phyloP scores from a whole-genome alignment of 1,140 invertebrate genomes.

The Paraescarpia echinospica region DNA sequence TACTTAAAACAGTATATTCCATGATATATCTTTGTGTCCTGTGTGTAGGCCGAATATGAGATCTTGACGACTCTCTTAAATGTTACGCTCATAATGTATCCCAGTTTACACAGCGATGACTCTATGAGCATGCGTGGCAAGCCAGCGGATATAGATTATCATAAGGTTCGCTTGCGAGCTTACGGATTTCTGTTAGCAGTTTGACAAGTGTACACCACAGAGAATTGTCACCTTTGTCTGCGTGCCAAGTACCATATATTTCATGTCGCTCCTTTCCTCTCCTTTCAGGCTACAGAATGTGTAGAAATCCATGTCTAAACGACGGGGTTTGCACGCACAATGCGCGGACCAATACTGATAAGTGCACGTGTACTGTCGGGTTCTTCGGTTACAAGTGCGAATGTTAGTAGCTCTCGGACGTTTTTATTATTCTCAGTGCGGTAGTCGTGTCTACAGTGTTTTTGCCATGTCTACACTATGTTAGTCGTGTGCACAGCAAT shows the following conservation, averaged over 20 bases:
- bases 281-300: neutral
- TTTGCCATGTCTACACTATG: neutral
- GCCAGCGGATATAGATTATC: too few species aligned
- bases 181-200: neutral
- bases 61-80: too few species aligned
- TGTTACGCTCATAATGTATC: too few species aligned
- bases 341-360: neutral
- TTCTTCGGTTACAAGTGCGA: neutral
- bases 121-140: too few species aligned
- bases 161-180: neutral
- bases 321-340: neutral
- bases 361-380: neutral
- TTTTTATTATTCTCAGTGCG: neutral
- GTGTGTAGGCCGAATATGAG: too few species aligned
- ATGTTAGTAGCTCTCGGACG: neutral
- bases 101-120: too few species aligned
- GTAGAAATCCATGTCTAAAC: neutral
- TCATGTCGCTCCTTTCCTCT: neutral
- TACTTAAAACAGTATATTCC: too few species aligned
- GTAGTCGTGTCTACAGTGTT: neutral
- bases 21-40: too few species aligned
- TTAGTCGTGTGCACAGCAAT: neutral
- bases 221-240: too few species aligned
- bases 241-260: too few species aligned
- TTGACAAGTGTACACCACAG: neutral